phyloP scores from a whole-genome alignment of 2,888 invertebrate genomes.

The Tetramorium bicarinatum region DNA sequence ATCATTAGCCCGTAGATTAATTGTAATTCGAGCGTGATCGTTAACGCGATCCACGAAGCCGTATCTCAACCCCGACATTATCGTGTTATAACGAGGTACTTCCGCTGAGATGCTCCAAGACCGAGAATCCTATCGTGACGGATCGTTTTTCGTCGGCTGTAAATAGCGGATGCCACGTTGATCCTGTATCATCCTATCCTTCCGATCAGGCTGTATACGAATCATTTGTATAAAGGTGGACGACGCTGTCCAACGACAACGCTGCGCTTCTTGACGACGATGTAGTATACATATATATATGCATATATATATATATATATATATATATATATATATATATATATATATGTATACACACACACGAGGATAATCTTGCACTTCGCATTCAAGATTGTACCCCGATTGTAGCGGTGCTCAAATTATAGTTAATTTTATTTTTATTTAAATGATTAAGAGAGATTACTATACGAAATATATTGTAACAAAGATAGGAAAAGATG shows the following conservation, averaged over 20 bases:
- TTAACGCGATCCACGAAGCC: constrained; percentile 3
- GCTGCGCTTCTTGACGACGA: constrained; percentile 4
- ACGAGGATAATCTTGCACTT: not conserved
- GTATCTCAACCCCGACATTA: constrained; percentile 16
- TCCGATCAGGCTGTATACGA: constrained; percentile 50
- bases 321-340: too few relatives aligned
- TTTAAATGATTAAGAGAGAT: not conserved
- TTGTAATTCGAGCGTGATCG: constrained; percentile 32
- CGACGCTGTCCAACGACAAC: not conserved
- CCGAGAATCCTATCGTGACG: constrained; percentile 8
- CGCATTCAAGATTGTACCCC: not conserved
- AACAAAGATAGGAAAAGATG: not conserved
- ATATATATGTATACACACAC: not conserved
- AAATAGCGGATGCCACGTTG: constrained; percentile 29
- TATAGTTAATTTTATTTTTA: not conserved
- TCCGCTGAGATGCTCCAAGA: constrained; percentile 1
- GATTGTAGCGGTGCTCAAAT: constrained; percentile 12
- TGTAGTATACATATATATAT: not conserved
- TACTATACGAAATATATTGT: not conserved
- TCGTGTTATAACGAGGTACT: constrained; percentile 12
- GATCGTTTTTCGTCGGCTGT: constrained; percentile 29
- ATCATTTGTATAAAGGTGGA: constrained; percentile 33
- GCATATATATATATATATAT: too few relatives aligned
- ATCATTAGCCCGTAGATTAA: constrained; percentile 47
- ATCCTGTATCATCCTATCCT: constrained; percentile 22